Conservation (phyloP, 2,113 vertebrate species). For the Morone chrysops region DNA sequence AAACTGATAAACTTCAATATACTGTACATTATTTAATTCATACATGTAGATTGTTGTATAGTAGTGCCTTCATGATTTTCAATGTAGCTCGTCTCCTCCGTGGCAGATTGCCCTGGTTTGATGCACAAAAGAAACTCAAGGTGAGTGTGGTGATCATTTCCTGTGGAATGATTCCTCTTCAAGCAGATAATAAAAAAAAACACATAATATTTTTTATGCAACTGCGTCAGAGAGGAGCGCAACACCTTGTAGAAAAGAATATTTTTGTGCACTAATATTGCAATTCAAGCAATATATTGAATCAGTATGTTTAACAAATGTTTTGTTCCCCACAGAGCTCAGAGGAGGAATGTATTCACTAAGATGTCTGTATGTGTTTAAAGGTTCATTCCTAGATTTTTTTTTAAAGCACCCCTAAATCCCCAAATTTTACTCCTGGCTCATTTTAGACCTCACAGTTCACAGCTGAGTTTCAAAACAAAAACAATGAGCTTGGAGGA, state of each 20-base stretch:
- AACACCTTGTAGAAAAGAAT: not conserved
- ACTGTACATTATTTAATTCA: not conserved
- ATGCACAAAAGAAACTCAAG: conserved; percentile 49
- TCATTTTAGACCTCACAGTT: not conserved
- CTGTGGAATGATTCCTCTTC: not conserved
- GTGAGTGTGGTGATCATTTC: not conserved
- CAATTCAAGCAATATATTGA: not conserved
- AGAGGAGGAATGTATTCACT: not conserved
- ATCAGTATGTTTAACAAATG: not conserved
- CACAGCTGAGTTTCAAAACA: not conserved
- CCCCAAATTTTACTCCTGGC: not conserved
- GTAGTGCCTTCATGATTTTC: not conserved
- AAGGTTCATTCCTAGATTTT: not conserved
- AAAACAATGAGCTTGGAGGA: not conserved
- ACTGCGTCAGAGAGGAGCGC: conserved; percentile 37
- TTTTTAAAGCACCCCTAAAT: not conserved
- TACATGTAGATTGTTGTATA: not conserved
- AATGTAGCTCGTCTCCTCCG: not conserved
- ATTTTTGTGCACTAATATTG: not conserved
- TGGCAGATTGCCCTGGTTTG: conserved; percentile 11
- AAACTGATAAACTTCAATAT: not conserved
- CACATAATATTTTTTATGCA: not conserved
- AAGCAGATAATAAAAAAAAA: not conserved
- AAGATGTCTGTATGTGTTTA: not conserved
- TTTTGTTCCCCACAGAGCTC: not conserved